A percentile compares a stretch with the other conserved stretches of the same genome.
These are phyloP conservation scores for Globodera ellingtonae DNA, from an alignment of 1,140 invertebrate genomes.

Conservation along the genomic window DNA sequence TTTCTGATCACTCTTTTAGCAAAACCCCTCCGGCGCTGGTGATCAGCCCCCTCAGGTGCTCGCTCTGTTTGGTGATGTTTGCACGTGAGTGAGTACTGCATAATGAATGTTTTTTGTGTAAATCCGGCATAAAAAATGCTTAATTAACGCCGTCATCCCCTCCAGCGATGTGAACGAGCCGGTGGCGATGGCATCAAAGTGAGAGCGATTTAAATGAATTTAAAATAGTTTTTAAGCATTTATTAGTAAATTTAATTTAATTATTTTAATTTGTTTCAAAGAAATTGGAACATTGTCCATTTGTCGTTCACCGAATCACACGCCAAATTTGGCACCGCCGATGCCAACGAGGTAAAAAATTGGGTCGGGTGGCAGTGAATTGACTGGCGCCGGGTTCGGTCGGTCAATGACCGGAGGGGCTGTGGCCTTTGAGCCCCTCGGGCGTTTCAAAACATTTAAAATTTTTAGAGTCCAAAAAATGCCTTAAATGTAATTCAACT, in stretches of 20 bases:
- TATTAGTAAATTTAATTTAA: not conserved
- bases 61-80: slow-evolving; percentile 93
- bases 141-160: slow-evolving; percentile 65
- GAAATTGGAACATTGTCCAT: slow-evolving; percentile 87
- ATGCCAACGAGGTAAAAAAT: slow-evolving; percentile 76
- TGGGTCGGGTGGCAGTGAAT: too few relatives aligned
- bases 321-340: slow-evolving; percentile 93
- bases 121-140: slow-evolving; percentile 70
- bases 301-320: slow-evolving; percentile 96
- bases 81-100: slow-evolving; percentile 84
- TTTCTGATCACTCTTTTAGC: too few relatives aligned
- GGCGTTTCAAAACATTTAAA: not conserved
- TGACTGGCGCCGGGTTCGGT: too few relatives aligned
- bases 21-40: not conserved
- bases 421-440: too few relatives aligned
- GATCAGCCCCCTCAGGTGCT: not conserved
- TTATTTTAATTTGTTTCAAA: not conserved
- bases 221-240: not conserved
- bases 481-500: not conserved
- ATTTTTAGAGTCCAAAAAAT: not conserved
- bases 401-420: too few relatives aligned
- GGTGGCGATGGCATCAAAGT: slow-evolving; percentile 93
- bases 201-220: not conserved
- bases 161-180: slow-evolving; percentile 83
- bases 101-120: slow-evolving; percentile 81